phyloP scores from a whole-genome alignment of 37 sponge, comb jelly and placozoan species.

The Axinella damicornis region DNA sequence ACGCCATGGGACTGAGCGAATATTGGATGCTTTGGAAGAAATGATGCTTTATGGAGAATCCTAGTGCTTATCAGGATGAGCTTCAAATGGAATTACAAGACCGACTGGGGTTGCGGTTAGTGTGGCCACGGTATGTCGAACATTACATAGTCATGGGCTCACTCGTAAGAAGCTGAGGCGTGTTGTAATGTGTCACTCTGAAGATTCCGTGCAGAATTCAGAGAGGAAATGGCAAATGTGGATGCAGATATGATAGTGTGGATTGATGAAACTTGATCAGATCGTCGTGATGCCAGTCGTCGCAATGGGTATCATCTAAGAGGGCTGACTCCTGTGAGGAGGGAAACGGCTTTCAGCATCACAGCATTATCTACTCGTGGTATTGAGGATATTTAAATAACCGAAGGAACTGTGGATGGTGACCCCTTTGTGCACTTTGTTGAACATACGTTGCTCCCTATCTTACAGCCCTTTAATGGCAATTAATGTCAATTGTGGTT shows the following conservation, averaged over 20 bases:
- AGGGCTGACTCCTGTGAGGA: conserved; percentile 9
- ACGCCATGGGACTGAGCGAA: no score
- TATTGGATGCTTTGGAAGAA: no score
- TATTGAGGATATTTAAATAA: conserved; percentile 24
- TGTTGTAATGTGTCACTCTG: background rate
- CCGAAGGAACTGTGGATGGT: conserved; percentile 3
- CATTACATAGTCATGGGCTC: background rate
- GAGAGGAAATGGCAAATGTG: background rate
- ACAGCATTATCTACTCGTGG: conserved; percentile 13
- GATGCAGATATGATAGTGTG: conserved; percentile 23
- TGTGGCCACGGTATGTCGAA: background rate
- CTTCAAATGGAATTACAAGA: background rate
- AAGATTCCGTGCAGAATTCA: background rate
- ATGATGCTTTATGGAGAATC: no score
- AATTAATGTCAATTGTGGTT: conserved; percentile 9
- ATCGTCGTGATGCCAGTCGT: background rate
- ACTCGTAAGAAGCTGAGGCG: background rate
- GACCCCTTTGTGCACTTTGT: no score
- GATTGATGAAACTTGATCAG: conserved; percentile 43
- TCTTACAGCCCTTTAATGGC: no score
- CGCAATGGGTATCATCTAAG: conserved; percentile 19
- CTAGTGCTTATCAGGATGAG: background rate
- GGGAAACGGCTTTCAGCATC: conserved; percentile 20
- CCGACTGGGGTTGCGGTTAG: background rate
- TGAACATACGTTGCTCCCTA: background rate